Evolutionary conservation across 1,140 invertebrate genomes (phyloP), one percentile per base, ranked within the genome.

Genomic region (Mactra quadrangularis): DNA sequence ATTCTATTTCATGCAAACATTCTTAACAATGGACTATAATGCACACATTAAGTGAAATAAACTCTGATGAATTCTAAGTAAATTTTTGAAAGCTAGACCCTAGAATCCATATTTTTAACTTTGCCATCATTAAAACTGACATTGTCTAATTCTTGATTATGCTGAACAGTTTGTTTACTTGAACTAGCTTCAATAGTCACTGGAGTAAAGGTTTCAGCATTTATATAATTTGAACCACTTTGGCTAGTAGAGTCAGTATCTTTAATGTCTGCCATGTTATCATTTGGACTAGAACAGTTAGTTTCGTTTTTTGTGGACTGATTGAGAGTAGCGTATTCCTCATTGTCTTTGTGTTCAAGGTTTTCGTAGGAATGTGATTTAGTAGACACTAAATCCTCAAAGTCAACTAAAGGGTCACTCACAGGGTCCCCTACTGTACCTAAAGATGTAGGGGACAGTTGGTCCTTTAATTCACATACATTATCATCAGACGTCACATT

Each of bases 351-450:
- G 27, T 25, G n/a, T 17, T 68, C 11, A n/a, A 68, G 64, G 47
- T 68, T 68, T 33, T 68, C 64, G 31, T 68, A 68, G 64, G 64
- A 68, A 68, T 68, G 64, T 68, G 45, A 29, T 41, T 41, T 41
- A 41, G 38, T 41, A 7, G 38, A 41, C 15, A 41, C 38, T 41
- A 41, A 15, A 41, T 41, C 38, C 15, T 41, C 38, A 41, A 41
- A 41, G 38, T 41, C 38, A 7, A 41, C 38, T 15, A 41, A 41
- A 41, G 38, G 38, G 15, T 41, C 38, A 41, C 38, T 41, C 6
- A 41, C 38, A n/a, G n/a, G n/a, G 15, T 41, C 38, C 38, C 38
- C 38, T 41, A 41, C 6, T 7, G 38, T 41, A 6, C 38, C 38
- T 41, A 41, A 7, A 25, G 64, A 68, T 29, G 27, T 68, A 3